These are phyloP conservation scores for Rallus limicola DNA, from an alignment of 2,113 vertebrate genomes.

Conservation along the genomic window DNA sequence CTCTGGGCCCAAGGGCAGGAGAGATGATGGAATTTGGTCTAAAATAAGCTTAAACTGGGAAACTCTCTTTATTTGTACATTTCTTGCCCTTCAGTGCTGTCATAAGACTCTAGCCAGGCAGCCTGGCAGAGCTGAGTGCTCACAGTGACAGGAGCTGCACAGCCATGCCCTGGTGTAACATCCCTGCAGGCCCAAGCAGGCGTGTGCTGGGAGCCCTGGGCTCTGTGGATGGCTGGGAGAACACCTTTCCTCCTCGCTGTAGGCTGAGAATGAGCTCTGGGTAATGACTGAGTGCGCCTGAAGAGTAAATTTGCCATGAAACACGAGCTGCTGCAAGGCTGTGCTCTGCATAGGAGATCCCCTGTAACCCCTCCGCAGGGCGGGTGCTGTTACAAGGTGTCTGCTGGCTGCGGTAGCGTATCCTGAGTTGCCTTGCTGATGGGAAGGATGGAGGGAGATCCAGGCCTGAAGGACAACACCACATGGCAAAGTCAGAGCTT, in stretches of 20 bases:
- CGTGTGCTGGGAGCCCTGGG: not conserved
- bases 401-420: rapidly evolving
- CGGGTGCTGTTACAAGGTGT: too few species aligned
- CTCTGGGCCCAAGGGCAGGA: not conserved
- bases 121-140: not conserved
- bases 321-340: not conserved
- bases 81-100: not conserved
- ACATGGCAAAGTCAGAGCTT: not conserved
- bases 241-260: not conserved
- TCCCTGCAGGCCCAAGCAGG: not conserved
- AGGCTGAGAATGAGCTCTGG: not conserved
- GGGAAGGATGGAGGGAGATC: not conserved
- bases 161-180: not conserved
- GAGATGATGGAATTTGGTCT: not conserved
- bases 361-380: not conserved
- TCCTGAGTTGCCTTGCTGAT: not conserved
- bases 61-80: not conserved
- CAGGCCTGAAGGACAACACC: not conserved
- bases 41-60: not conserved
- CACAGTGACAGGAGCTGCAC: not conserved
- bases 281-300: not conserved
- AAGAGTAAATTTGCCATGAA: not conserved
- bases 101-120: not conserved
- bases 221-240: not conserved
- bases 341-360: rapidly evolving